Base-by-base conservation (phyloP, 2,888 invertebrate genomes). In the Girardia tigrina region DNA sequence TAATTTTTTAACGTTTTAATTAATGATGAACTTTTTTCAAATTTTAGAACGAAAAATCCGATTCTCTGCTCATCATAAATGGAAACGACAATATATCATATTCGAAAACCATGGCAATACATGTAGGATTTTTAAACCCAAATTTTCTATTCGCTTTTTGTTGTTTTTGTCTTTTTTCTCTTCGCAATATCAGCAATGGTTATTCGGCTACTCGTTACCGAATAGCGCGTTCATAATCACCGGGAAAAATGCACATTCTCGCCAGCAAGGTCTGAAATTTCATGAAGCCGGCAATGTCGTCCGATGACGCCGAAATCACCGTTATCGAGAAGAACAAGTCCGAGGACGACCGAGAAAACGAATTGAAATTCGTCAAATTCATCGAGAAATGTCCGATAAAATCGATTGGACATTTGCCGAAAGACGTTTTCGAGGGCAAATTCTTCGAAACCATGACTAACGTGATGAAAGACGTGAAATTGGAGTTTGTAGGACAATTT, bases 241-340 rank as follows among this genome's bases (percentile, higher is more conserved):
- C 56, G 90, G 91, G 79, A 88, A 90, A 70, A 88, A 88, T 42
- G 90, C 94, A 78, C 89, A 90, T 82, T 81, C 86, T 98, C 77
- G 92, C 94, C 0, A 94, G 94, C 82, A 95, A 95, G 87, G 98
- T 98, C 85, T 92, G 94, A 78, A 95, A 97, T 81, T 98, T 95
- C 85, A 86, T 98, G 73, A 89, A 91, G 80, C 91, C 92, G 83
- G 78, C 81, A 14, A 82, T 83, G n/a, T 78, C 79, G 2, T 78
- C 80, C 6, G 81, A 82, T 72, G 81, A 80, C 79, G 88, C 88
- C 77, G 89, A 89, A 23, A 86, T 93, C 42, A 92, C 93, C 12
- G 88, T 90, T 75, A 88, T 95, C 6, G 91, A 91, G 83, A 87
- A 95, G 28, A 87, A 94, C 75, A 88, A 90, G 16, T 88, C 95